These are phyloP conservation scores for Triplophysa tibetana DNA, from an alignment of 2,113 vertebrate genomes.

Conservation along the genomic window DNA sequence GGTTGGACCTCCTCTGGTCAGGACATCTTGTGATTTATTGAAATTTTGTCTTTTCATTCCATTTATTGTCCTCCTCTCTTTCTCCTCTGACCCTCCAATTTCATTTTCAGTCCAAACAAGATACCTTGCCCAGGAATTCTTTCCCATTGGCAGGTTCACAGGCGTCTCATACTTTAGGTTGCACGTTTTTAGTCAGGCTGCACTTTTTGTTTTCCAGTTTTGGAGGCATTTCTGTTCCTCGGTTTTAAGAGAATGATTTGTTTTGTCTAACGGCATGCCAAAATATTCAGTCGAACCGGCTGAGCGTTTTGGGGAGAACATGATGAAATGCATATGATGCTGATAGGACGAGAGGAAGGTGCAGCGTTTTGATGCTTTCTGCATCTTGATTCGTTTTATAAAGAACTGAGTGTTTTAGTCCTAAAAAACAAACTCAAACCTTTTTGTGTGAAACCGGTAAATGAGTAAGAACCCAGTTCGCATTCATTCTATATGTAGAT, in stretches of 20 bases:
- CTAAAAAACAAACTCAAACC: not conserved
- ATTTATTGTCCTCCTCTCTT: slow-evolving; percentile 14
- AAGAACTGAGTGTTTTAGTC: too few species aligned
- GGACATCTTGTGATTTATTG: slow-evolving; percentile 17
- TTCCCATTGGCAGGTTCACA: slow-evolving; percentile 29
- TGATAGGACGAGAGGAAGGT: not conserved
- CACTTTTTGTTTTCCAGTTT: slow-evolving; percentile 19
- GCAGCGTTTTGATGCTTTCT: not conserved
- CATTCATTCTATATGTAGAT: too few species aligned
- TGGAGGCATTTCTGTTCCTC: slow-evolving; percentile 22
- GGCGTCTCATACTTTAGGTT: slow-evolving; percentile 36
- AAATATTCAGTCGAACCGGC: slow-evolving; percentile 5
- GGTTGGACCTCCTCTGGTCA: not conserved
- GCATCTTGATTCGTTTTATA: not conserved
- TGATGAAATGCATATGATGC: slow-evolving; percentile 6
- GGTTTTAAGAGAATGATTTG: slow-evolving; percentile 28
- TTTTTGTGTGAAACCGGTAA: not conserved
- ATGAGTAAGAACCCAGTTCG: not conserved
- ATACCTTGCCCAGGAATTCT: slow-evolving; percentile 19
- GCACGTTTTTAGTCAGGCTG: slow-evolving; percentile 14
- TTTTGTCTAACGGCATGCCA: slow-evolving; percentile 22
- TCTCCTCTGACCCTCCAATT: not conserved
- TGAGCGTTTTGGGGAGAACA: not conserved
- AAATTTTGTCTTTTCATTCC: slow-evolving; percentile 4
- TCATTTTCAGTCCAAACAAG: slow-evolving; percentile 12